These are phyloP conservation scores for Suillia variegata DNA, from an alignment of 2,888 invertebrate genomes.

Conservation along the genomic window DNA sequence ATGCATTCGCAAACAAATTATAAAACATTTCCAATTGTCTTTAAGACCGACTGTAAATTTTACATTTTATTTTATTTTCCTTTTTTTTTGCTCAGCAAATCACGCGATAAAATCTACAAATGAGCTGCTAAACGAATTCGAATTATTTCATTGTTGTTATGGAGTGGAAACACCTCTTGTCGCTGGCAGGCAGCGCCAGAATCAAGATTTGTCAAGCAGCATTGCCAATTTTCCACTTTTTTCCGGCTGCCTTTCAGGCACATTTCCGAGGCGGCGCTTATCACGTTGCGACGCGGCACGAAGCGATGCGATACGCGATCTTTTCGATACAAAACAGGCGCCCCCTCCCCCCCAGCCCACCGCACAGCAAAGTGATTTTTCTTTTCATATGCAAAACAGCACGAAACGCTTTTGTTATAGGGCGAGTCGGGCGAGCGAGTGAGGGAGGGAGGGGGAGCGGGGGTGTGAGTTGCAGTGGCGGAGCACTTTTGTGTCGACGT, in stretches of 20 bases:
- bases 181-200: not conserved
- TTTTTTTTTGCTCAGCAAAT: not conserved
- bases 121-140: slow-evolving; percentile 19
- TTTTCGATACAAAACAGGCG: slow-evolving; percentile 4
- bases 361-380: slow-evolving; percentile 32
- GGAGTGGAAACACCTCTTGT: not conserved
- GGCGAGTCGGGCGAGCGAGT: not conserved
- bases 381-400: slow-evolving; percentile 48
- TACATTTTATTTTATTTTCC: too few species aligned
- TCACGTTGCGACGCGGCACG: too few species aligned
- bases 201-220: too few species aligned
- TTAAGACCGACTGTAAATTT: too few species aligned
- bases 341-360: too few species aligned
- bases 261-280: not conserved
- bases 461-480: not conserved
- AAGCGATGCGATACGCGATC: not conserved
- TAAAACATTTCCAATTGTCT: too few species aligned
- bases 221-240: slow-evolving; percentile 9
- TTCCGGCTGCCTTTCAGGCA: slow-evolving; percentile 11
- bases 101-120: slow-evolving; percentile 24
- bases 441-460: too few species aligned
- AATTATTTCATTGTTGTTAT: too few species aligned
- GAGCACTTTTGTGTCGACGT: not conserved
- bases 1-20: too few species aligned
- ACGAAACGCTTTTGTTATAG: not conserved